Conservation (phyloP, 2,797 vertebrate genomes). For the Lycodopsis pacificus region DNA sequence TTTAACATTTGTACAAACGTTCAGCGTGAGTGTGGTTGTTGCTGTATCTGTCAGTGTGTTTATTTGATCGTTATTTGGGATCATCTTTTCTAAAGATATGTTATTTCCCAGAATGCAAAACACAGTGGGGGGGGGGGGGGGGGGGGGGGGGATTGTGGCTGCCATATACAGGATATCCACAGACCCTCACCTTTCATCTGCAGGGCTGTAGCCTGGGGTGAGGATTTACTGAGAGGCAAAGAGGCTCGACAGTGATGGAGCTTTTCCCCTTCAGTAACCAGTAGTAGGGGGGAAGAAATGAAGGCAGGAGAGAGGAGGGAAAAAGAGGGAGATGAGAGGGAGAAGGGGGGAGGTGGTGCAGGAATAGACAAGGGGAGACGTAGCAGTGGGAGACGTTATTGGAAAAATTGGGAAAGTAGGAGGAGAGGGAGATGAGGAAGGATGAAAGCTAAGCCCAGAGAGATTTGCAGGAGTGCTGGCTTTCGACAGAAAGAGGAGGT, state of each 20-base stretch:
- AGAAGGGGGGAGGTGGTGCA: slow-evolving; percentile 19
- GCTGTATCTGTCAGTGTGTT: slow-evolving; percentile 31
- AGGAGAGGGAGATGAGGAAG: slow-evolving; percentile 31
- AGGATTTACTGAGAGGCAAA: slow-evolving; percentile 75
- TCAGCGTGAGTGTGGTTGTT: slow-evolving; percentile 3
- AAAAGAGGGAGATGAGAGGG: slow-evolving; percentile 9
- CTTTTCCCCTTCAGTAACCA: slow-evolving; percentile 53
- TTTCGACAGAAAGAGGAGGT: slow-evolving; percentile 41
- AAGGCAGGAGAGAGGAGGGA: slow-evolving; percentile 21
- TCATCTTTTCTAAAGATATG: slow-evolving; percentile 52
- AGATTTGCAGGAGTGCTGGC: slow-evolving; percentile 36
- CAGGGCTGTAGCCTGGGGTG: slow-evolving; percentile 71
- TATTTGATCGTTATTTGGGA: slow-evolving; percentile 67
- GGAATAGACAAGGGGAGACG: slow-evolving; percentile 30
- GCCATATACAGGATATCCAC: slow-evolving; percentile 62
- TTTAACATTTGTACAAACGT: slow-evolving; percentile 57
- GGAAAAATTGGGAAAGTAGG: slow-evolving; percentile 36
- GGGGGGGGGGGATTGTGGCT: slow-evolving; percentile 38
- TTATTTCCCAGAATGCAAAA: slow-evolving; percentile 66
- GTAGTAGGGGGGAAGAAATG: slow-evolving; percentile 36
- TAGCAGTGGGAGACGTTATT: slow-evolving; percentile 58
- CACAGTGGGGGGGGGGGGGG: slow-evolving; percentile 57
- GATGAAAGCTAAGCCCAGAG: slow-evolving; percentile 49
- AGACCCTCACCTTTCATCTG: slow-evolving; percentile 78
- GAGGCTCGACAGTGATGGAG: slow-evolving; percentile 67